Percentiles rank a stretch among this genome's conserved stretches.
Evolutionary conservation across 2,888 invertebrate species (phyloP).

Genomic region (Sinopyrophorus schimmeli): DNA sequence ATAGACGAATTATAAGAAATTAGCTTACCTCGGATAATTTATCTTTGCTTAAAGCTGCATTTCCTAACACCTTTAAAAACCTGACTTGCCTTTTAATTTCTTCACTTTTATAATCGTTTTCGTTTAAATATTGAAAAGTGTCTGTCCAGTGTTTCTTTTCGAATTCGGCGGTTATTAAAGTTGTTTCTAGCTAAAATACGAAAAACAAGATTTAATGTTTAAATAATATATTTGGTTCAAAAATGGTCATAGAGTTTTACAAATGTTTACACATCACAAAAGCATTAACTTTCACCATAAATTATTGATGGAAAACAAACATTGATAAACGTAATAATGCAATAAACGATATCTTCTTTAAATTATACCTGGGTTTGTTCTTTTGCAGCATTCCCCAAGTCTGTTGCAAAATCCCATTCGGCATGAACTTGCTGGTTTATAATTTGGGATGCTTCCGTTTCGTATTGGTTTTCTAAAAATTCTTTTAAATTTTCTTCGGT

Average conservation of each 20-base stretch:
- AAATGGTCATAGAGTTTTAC: too few species aligned
- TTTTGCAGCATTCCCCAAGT: slow-evolving; percentile 43
- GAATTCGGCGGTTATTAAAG: slow-evolving; percentile 43
- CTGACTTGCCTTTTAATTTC: slow-evolving; percentile 53
- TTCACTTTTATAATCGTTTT: slow-evolving; percentile 51
- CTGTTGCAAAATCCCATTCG: slow-evolving; percentile 50
- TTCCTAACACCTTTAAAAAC: slow-evolving; percentile 55
- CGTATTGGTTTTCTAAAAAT: slow-evolving; percentile 39
- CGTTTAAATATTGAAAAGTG: slow-evolving; percentile 46
- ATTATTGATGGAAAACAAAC: too few species aligned
- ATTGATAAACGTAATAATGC: too few species aligned
- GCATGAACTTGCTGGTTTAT: slow-evolving; percentile 48
- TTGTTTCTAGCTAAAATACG: slow-evolving; percentile 36
- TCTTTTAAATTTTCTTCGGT: slow-evolving; percentile 33
- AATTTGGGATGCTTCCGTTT: slow-evolving; percentile 35
- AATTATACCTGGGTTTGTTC: slow-evolving; percentile 39
- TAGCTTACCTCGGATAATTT: slow-evolving; percentile 50
- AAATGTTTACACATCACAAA: too few species aligned
- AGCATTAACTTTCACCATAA: too few species aligned
- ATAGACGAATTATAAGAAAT: not conserved
- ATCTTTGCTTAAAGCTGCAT: slow-evolving; percentile 51
- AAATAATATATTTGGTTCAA: too few species aligned
- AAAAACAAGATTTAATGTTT: too few species aligned
- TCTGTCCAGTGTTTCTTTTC: slow-evolving; percentile 52
- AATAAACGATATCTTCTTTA: too few species aligned